Conservation (phyloP, 2,797 vertebrate species). For the Hippopotamyrus pictus region DNA sequence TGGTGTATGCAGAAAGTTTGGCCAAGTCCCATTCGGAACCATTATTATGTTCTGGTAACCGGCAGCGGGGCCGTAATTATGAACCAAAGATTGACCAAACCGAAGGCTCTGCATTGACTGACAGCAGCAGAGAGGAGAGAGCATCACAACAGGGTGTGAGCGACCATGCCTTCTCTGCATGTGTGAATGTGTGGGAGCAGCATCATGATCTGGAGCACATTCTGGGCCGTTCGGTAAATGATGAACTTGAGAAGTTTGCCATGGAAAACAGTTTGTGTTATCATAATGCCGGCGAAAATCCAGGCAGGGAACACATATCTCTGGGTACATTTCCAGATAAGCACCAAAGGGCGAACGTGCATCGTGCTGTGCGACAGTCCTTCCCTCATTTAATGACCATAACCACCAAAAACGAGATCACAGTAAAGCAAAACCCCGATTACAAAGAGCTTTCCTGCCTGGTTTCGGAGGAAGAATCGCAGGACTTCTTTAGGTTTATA, state of each 20-base stretch:
- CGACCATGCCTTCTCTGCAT: background rate
- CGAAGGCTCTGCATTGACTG: background rate
- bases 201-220: conserved; percentile 60
- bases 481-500: conserved; percentile 83
- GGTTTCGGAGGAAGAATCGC: conserved; percentile 77
- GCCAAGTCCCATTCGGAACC: background rate
- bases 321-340: conserved; percentile 74
- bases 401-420: conserved; percentile 74
- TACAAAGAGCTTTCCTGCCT: conserved; percentile 75
- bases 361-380: conserved; percentile 70
- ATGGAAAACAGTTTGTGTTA: conserved; percentile 45
- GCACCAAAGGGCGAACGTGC: conserved; percentile 69
- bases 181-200: conserved; percentile 24
- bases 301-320: conserved; percentile 47
- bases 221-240: conserved; percentile 57
- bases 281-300: background rate
- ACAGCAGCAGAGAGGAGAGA: background rate
- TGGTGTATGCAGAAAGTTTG: conserved; percentile 38
- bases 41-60: background rate
- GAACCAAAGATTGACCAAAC: conserved; percentile 22
- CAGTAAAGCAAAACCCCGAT: conserved; percentile 71
- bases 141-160: background rate
- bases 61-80: conserved; percentile 16
- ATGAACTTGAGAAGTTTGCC: conserved; percentile 68
- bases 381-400: conserved; percentile 83